Evolutionary conservation across 2,797 vertebrate species (phyloP).

Genomic region (Microhierax caerulescens): DNA sequence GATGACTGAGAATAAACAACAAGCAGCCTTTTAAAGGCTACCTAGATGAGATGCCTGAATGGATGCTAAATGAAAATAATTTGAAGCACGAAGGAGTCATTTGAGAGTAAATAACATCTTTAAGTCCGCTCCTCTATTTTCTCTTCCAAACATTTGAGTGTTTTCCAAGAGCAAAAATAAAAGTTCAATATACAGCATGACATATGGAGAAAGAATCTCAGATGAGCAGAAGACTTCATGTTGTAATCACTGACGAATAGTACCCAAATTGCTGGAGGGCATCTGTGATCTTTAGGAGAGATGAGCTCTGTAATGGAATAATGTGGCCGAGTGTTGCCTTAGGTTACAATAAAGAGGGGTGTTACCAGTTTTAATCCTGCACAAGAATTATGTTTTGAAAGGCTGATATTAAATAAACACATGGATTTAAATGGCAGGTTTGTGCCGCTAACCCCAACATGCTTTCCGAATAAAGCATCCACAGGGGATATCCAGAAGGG

Average conservation of each 20-base stretch:
- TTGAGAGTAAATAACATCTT: neutral
- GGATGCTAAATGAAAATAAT: neutral
- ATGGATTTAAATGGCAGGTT: neutral
- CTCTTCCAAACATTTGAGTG: neutral
- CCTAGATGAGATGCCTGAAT: neutral
- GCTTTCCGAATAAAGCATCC: neutral
- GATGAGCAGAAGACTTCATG: neutral
- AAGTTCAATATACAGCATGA: neutral
- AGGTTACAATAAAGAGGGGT: neutral
- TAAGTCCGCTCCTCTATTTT: neutral
- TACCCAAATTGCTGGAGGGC: neutral
- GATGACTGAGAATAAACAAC: neutral
- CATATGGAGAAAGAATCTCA: neutral
- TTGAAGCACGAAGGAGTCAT: neutral
- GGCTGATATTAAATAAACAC: neutral
- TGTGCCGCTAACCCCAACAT: accelerated
- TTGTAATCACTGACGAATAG: neutral
- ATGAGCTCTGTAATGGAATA: neutral
- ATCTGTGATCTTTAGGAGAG: neutral
- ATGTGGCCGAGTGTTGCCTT: neutral
- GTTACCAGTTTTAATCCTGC: neutral
- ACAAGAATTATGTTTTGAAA: neutral
- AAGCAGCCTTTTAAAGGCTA: neutral
- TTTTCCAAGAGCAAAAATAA: neutral
- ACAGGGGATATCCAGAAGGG: neutral